A percentile compares a stretch with the other conserved stretches of the same genome.
Evolutionary conservation across 2,888 invertebrate genomes (phyloP).

Genomic region (Antitype chi): DNA sequence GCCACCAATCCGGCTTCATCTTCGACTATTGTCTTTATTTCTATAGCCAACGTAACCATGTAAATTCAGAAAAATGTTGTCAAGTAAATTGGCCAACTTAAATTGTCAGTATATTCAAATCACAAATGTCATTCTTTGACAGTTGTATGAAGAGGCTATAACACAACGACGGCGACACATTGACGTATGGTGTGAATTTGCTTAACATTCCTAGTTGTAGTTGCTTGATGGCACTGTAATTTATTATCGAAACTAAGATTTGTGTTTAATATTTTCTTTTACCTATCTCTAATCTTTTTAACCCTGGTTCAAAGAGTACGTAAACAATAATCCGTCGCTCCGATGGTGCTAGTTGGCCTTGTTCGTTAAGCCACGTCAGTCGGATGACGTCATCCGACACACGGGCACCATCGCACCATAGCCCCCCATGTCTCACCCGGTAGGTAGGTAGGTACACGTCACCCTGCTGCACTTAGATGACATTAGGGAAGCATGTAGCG

Average conservation of each 20-base stretch:
- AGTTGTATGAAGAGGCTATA: too few relatives aligned
- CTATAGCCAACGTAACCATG: not conserved
- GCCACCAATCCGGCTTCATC: not conserved
- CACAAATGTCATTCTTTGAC: too few relatives aligned
- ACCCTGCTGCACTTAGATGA: not conserved
- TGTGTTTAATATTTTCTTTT: not conserved
- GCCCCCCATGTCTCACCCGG: slow-evolving; percentile 6
- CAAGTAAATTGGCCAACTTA: too few relatives aligned
- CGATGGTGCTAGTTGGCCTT: slow-evolving; percentile 38
- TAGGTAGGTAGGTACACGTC: not conserved
- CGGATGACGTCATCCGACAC: slow-evolving; percentile 39
- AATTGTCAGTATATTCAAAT: too few relatives aligned
- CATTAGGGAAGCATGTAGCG: not conserved
- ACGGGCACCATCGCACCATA: slow-evolving; percentile 18
- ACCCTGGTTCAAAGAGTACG: slow-evolving; percentile 24
- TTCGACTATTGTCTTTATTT: not conserved
- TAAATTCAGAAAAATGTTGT: not conserved
- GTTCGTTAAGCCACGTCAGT: slow-evolving; percentile 44
- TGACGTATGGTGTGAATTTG: too few relatives aligned
- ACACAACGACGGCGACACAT: too few relatives aligned
- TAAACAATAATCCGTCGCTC: slow-evolving; percentile 26
- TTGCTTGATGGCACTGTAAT: too few relatives aligned
- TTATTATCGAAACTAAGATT: not conserved
- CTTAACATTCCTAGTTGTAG: too few relatives aligned
- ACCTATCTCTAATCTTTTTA: not conserved